Evolutionary conservation across 2,888 invertebrate species (phyloP).

Genomic region (Zaprionus bogoriensis): DNA sequence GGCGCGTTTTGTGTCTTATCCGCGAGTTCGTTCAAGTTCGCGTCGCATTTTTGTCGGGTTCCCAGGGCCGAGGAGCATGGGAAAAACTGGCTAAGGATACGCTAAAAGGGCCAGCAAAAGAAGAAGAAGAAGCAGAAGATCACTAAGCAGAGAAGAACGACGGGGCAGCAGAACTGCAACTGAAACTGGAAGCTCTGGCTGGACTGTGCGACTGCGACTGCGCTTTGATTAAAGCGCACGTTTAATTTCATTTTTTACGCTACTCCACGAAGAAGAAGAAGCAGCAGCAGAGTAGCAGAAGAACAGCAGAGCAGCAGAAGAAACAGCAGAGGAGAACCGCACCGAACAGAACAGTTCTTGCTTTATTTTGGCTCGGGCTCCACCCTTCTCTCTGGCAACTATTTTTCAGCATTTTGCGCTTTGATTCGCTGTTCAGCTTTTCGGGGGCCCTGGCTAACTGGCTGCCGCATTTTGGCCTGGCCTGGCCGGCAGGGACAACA

Average conservation of each 20-base stretch:
- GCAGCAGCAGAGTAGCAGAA: no score
- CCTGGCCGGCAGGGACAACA: not conserved
- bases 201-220: slow-evolving; percentile 31
- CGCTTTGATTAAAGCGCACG: slow-evolving; percentile 78
- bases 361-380: slow-evolving; percentile 40
- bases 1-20: not conserved
- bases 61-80: slow-evolving; percentile 57
- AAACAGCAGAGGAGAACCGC: slow-evolving; percentile 8
- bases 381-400: slow-evolving; percentile 66
- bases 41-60: slow-evolving; percentile 49
- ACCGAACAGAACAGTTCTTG: slow-evolving; percentile 8
- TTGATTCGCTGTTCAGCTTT: slow-evolving; percentile 77
- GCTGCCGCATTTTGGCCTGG: slow-evolving; percentile 8
- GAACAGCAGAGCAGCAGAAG: no score
- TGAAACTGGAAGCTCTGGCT: slow-evolving; percentile 50
- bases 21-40: slow-evolving; percentile 34
- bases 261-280: slow-evolving; percentile 49
- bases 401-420: slow-evolving; percentile 63
- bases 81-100: slow-evolving; percentile 69
- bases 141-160: slow-evolving; percentile 18
- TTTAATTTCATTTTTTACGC: slow-evolving; percentile 80
- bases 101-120: slow-evolving; percentile 36
- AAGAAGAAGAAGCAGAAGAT: slow-evolving; percentile 29
- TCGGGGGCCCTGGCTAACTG: slow-evolving; percentile 30
- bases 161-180: slow-evolving; percentile 26